These are phyloP conservation scores for Parapsyche elsis DNA, from an alignment of 1,140 invertebrate species.

Conservation along the genomic window DNA sequence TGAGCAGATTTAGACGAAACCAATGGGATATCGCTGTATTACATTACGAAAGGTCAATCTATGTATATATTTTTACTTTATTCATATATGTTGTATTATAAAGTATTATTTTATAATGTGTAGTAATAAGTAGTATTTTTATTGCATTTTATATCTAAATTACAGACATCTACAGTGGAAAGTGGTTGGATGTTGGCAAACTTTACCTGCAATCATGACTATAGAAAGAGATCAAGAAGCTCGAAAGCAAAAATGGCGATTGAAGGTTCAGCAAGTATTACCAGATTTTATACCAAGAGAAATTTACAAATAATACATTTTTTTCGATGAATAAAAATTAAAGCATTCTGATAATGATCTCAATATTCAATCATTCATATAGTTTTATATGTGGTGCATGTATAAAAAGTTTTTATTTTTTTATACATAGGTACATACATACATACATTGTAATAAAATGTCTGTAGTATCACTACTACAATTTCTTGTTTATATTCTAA, in stretches of 20 bases:
- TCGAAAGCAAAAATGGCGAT: constrained; percentile 72
- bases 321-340: constrained; percentile 8
- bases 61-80: not conserved
- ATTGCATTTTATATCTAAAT: constrained; percentile 44
- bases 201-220: constrained; percentile 70
- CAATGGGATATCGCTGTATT: constrained; percentile 66
- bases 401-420: not conserved
- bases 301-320: constrained; percentile 42
- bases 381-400: not conserved
- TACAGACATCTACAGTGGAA: constrained; percentile 71
- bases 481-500: too few species aligned
- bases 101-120: not conserved
- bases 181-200: constrained; percentile 71
- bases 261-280: constrained; percentile 74
- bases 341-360: not conserved
- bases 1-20: constrained; percentile 63
- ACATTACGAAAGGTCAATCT: constrained; percentile 68
- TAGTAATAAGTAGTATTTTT: not conserved
- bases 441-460: too few species aligned
- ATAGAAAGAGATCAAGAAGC: constrained; percentile 73
- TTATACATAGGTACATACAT: too few species aligned
- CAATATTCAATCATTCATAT: not conserved
- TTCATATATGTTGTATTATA: too few species aligned
- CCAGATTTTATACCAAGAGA: constrained; percentile 72
- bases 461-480: too few species aligned